Evolutionary conservation across 2,888 invertebrate genomes (phyloP), one percentile per base, ranked within the genome.

Genomic region (Rhodophaea formosa): DNA sequence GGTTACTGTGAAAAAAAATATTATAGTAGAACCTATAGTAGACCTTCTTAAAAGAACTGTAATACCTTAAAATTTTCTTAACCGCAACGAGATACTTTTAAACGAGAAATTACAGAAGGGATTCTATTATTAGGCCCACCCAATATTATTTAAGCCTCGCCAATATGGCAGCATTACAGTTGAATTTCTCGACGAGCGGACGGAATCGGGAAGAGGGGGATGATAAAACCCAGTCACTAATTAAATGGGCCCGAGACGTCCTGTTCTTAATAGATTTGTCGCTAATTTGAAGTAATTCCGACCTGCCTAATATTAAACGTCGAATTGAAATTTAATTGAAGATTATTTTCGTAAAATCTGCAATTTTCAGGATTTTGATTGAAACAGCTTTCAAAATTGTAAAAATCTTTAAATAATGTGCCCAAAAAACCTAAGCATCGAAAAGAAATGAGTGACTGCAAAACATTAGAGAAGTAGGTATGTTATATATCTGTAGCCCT

Each of bases 181-280:
- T 79, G 75, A 84, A 84, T 84, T 83, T 86, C 74, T 72, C 77
- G 73, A 74, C 79, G 84, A 87, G 84, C 74, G 75, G 76, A 78
- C 78, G 80, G 76, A 79, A 85, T 84, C 82, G 80, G 77, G 79
- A 85, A 84, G 82, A 84, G 86, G 78, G 67, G 81, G 82, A 87
- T 84, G 79, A 88, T 90, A 88, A 89, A 90, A 88, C 83, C 85
- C 79, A 69, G 84, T 81, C 86, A 84, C 88, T 90, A 91, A 91
- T 91, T 91, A 90, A 91, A 89, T 86, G 84, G 84, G 79, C 81
- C 74, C 72, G 76, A 82, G 84, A 83, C 82, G 80, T 84, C 77
- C 80, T 82, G 79, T 81, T 84, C 83, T 82, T 88, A 88, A 88
- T 88, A 88, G 86, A 90, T 88, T 87, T 85, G 82, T 85, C 80